Evolutionary conservation across 2,113 vertebrate genomes (phyloP).

Genomic region (Amazona vittata): DNA sequence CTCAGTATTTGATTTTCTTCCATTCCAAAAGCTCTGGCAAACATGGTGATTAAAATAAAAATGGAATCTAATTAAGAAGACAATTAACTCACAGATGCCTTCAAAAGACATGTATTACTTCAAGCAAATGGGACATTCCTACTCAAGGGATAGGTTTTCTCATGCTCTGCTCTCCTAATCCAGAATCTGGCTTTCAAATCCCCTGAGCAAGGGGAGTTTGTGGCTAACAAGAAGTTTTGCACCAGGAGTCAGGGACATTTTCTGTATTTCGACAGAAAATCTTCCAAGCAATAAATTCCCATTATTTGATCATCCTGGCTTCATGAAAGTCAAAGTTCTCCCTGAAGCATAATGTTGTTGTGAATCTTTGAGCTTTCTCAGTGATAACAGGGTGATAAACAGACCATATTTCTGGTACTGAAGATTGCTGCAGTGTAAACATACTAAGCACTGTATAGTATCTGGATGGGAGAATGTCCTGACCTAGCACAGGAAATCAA

Average conservation of each 20-base stretch:
- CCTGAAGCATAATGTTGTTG: not conserved
- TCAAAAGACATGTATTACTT: not conserved
- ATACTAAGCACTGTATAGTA: not conserved
- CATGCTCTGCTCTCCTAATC: not conserved
- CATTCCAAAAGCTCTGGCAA: not conserved
- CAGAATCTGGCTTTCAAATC: not conserved
- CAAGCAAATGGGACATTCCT: not conserved
- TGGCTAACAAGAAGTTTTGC: not conserved
- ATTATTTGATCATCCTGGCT: not conserved
- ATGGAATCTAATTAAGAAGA: not conserved
- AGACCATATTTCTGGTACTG: not conserved
- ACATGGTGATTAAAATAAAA: not conserved
- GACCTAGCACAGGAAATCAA: not conserved
- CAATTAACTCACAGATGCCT: not conserved
- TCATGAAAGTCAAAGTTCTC: conserved; percentile 61
- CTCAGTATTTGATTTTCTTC: not conserved
- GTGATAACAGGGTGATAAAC: conserved; percentile 37
- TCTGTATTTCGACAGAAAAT: not conserved
- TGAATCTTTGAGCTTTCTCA: not conserved
- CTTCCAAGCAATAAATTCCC: not conserved
- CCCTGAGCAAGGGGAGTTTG: not conserved
- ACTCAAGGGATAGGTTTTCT: not conserved
- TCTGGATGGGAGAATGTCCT: not conserved
- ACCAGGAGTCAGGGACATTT: not conserved
- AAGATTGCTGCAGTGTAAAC: not conserved